A percentile compares a stretch with the other conserved stretches of the same genome.
phyloP scores from a whole-genome alignment of 92 coral and sea anemone genomes.

The Heteractis magnifica region DNA sequence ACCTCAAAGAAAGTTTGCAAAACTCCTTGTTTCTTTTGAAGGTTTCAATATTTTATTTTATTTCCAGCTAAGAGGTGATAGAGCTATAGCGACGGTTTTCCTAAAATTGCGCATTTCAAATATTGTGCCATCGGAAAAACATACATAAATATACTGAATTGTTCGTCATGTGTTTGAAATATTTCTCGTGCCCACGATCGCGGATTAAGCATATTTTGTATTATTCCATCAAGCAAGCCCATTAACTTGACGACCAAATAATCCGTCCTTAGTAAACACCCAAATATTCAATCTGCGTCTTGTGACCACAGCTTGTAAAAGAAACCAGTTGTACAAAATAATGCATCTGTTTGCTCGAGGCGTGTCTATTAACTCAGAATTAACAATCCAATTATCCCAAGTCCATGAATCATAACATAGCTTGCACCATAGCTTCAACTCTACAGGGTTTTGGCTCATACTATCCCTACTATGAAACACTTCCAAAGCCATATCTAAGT shows the following conservation, averaged over 20 bases:
- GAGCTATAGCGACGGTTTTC: neutral
- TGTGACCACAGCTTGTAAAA: neutral
- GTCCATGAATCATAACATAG: neutral
- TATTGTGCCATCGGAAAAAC: neutral
- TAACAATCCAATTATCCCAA: neutral
- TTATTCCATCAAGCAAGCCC: neutral
- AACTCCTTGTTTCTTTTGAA: no score
- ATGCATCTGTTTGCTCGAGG: conserved; percentile 18
- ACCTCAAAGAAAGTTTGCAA: no score
- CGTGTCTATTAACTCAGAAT: conserved; percentile 12
- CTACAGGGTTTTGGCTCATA: neutral
- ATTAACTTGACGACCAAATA: conserved; percentile 6
- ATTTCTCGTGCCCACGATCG: neutral
- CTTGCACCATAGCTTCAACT: neutral
- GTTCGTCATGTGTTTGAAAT: neutral
- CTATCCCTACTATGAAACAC: neutral
- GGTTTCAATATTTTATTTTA: no score
- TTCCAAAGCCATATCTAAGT: neutral
- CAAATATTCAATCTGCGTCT: neutral
- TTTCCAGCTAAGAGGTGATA: no score
- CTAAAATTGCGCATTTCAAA: neutral
- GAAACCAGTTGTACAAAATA: neutral
- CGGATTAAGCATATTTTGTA: conserved; percentile 2
- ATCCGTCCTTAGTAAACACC: neutral
- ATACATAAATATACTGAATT: neutral